Conservation (phyloP, 1,140 invertebrate genomes). For the Probaryconus sp. region DNA sequence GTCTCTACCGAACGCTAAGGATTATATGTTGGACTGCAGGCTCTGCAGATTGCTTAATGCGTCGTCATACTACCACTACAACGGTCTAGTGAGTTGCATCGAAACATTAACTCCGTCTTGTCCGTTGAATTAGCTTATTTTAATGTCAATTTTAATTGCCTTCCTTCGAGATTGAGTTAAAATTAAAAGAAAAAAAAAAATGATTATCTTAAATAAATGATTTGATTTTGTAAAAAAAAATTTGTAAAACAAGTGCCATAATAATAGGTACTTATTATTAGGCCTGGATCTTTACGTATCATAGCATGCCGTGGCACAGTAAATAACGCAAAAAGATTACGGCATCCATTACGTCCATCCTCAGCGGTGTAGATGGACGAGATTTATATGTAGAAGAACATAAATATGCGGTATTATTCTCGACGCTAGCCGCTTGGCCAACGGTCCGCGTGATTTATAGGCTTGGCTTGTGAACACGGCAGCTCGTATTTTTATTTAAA, state of each 20-base stretch:
- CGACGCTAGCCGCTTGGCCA: slow-evolving; percentile 70
- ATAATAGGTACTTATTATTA: slow-evolving; percentile 37
- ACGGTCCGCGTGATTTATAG: slow-evolving; percentile 76
- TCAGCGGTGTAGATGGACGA: slow-evolving; percentile 64
- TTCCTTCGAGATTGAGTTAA: too few relatives aligned
- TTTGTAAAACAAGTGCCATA: too few relatives aligned
- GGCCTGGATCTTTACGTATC: too few relatives aligned
- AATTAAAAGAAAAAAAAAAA: too few relatives aligned
- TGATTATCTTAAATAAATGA: too few relatives aligned
- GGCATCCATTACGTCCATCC: slow-evolving; percentile 32
- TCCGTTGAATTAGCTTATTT: slow-evolving; percentile 46
- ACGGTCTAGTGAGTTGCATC: slow-evolving; percentile 62
- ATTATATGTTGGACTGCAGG: slow-evolving; percentile 68
- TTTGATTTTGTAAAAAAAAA: too few relatives aligned
- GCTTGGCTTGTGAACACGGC: slow-evolving; percentile 74
- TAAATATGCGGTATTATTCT: slow-evolving; percentile 78
- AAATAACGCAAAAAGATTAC: slow-evolving; percentile 34
- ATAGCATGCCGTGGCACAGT: too few relatives aligned
- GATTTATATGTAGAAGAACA: slow-evolving; percentile 70
- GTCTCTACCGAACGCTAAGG: slow-evolving; percentile 67
- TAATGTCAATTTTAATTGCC: slow-evolving; percentile 46
- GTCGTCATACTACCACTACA: slow-evolving; percentile 56
- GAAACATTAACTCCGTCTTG: slow-evolving; percentile 72
- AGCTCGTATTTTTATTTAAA: slow-evolving; percentile 79
- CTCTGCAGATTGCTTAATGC: slow-evolving; percentile 60